Evolutionary conservation across 2,888 invertebrate species (phyloP), one percentile per base, ranked within the genome.

Genomic region (Acleris emargana): DNA sequence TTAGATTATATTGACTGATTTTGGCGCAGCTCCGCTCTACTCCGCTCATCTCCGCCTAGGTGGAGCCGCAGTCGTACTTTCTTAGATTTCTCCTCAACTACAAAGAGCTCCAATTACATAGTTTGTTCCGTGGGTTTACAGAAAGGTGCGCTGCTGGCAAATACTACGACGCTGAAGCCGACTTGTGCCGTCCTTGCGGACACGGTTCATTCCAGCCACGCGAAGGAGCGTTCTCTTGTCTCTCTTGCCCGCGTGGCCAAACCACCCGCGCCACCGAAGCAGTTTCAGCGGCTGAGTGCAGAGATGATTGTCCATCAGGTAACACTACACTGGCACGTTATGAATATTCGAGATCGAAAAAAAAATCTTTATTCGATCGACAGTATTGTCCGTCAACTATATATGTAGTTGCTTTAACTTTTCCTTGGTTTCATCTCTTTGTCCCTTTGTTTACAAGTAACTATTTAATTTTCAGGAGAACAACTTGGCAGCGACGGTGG

Each of bases 81-180:
- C 7, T 32, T 3, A 9, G 1, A 32, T 28, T 28, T 32, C 13
- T 13, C 9, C 11, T 32, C 11, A 2, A 11, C 11, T 32, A 11
- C 32, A 32, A 32, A 11, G 11, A 9, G 6, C 11, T 11, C 32
- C 38, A 38, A 11, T 11, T 38, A 38, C 32, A 11, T 38, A 3
- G 11, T 38, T 38, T 38, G 13, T 38, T 38, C 5, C 38, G 13
- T 38, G 38, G 4, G 4, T 38, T 81, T 67, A 9, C 78, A 95
- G 98, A 98, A 88, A 95, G 97, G 70, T 99, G 99, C 81, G 97
- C 97, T 5, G 96, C 97, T 68, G 99, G 99, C 68, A 98, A 98
- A 91, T 99, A 96, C 88, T 97, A 97, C 87, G 98, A 98, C 80
- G 96, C 97, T 47, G 95, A 96, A 51, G 96, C 96, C 0, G 98